These are phyloP conservation scores for Oophaga sylvatica DNA, from an alignment of 2,797 vertebrate species.

Conservation along the genomic window DNA sequence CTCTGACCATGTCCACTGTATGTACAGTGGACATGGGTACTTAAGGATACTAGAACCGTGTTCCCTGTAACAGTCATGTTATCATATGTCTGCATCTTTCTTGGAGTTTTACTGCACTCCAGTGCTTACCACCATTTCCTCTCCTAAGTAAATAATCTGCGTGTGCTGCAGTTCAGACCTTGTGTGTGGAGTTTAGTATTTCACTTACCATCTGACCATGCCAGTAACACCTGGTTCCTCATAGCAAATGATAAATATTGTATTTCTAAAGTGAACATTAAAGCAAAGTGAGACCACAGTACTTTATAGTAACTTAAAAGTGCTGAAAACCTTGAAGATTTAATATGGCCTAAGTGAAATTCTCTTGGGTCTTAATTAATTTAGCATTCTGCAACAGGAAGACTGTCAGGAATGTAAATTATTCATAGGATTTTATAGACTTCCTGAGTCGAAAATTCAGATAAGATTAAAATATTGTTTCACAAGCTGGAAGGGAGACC, in stretches of 20 bases:
- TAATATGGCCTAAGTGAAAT: conserved; percentile 73
- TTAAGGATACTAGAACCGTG: too few relatives aligned
- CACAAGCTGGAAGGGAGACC: conserved; percentile 63
- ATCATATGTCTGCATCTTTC: background rate
- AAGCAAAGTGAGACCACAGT: conserved; percentile 67
- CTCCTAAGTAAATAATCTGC: background rate
- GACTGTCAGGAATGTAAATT: conserved; percentile 74
- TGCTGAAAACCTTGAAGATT: conserved; percentile 72
- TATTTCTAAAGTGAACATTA: conserved; percentile 65
- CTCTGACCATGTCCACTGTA: background rate
- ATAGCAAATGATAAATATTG: conserved; percentile 63
- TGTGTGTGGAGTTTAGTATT: background rate
- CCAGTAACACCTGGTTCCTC: conserved; percentile 25
- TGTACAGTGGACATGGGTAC: background rate
- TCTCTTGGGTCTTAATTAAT: conserved; percentile 77
- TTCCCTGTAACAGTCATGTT: background rate
- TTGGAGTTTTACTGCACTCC: background rate
- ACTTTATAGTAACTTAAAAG: conserved; percentile 71
- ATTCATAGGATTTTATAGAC: conserved; percentile 76
- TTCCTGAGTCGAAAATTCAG: conserved; percentile 73
- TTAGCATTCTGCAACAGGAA: conserved; percentile 74
- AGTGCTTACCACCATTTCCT: background rate
- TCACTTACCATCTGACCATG: conserved; percentile 12
- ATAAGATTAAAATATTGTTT: conserved; percentile 72
- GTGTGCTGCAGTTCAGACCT: background rate